A percentile compares a stretch with the other conserved stretches of the same genome.
phyloP scores from a whole-genome alignment of 1,140 invertebrate genomes.

The Nixonia krombeini region DNA sequence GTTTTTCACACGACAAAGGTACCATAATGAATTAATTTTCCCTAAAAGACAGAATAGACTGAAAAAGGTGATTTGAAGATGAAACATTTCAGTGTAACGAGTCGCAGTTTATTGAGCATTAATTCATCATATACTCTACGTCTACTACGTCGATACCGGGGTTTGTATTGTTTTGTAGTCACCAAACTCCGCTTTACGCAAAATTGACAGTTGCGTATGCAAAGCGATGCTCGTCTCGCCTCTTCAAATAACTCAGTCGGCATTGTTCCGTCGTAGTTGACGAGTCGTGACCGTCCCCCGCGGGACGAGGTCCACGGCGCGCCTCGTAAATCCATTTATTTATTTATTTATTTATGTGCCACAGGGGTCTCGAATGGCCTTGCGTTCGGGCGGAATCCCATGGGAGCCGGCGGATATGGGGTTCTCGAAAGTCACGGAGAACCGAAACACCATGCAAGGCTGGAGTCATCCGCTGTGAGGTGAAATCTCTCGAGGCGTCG shows the following conservation, averaged over 20 bases:
- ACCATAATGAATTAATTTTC: too few species aligned
- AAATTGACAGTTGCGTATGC: too few species aligned
- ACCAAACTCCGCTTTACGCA: too few species aligned
- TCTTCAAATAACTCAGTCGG: slow-evolving; percentile 28
- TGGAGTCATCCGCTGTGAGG: slow-evolving; percentile 17
- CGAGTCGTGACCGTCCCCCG: slow-evolving; percentile 42
- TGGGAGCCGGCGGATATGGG: slow-evolving; percentile 44
- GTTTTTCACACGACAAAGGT: too few species aligned
- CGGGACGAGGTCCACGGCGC: slow-evolving; percentile 15
- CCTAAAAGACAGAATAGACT: too few species aligned
- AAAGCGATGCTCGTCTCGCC: too few species aligned
- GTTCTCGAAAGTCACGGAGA: slow-evolving; percentile 59
- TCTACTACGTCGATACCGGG: too few species aligned
- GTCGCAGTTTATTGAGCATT: too few species aligned
- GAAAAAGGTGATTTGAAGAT: too few species aligned
- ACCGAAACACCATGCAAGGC: slow-evolving; percentile 37
- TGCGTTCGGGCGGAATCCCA: slow-evolving; percentile 46
- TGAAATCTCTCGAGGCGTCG: slow-evolving; percentile 56
- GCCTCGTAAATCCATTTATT: slow-evolving; percentile 64
- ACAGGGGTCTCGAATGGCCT: slow-evolving; percentile 44
- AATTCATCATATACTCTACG: too few species aligned
- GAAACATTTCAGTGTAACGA: too few species aligned
- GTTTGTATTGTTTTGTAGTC: too few species aligned
- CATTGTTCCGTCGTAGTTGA: slow-evolving; percentile 48
- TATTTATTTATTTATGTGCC: slow-evolving; percentile 66